Evolutionary conservation across 1,140 invertebrate species (phyloP).

Genomic region (Lethrus apterus): DNA sequence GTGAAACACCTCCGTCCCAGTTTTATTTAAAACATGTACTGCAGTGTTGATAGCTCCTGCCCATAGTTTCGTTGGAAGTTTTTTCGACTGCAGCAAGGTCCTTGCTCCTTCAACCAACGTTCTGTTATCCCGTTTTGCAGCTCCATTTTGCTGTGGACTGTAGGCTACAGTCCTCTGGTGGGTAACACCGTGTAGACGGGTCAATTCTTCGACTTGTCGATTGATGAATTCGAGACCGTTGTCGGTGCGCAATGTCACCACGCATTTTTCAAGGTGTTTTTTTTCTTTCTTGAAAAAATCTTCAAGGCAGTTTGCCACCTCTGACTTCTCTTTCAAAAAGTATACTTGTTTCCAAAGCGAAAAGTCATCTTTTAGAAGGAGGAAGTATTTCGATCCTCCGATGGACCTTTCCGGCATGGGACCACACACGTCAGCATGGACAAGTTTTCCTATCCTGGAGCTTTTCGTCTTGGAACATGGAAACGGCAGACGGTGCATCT

Average conservation of each 20-base stretch:
- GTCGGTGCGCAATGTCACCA: conserved; percentile 36
- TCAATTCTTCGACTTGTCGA: conserved; percentile 22
- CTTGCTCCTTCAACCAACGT: conserved; percentile 31
- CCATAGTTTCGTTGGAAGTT: conserved; percentile 37
- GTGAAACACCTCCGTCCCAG: too few relatives aligned
- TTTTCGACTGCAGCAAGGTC: conserved; percentile 25
- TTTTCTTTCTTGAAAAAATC: conserved; percentile 22
- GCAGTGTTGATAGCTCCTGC: conserved; percentile 34
- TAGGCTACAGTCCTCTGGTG: conserved; percentile 38
- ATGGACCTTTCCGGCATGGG: conserved; percentile 37
- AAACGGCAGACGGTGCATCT: conserved; percentile 36
- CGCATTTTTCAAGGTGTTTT: conserved; percentile 26
- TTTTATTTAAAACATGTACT: conserved; percentile 34
- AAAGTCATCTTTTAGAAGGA: conserved; percentile 39
- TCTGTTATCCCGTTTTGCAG: conserved; percentile 33
- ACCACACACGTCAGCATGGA: conserved; percentile 43
- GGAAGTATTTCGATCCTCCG: conserved; percentile 34
- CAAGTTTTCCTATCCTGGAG: conserved; percentile 33
- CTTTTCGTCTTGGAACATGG: conserved; percentile 20
- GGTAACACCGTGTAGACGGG: conserved; percentile 30
- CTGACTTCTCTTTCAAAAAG: conserved; percentile 32
- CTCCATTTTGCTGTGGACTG: conserved; percentile 41
- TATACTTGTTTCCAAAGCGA: conserved; percentile 31
- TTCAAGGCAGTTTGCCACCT: conserved; percentile 27
- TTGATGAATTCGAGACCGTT: conserved; percentile 41